Evolutionary conservation across 2,888 invertebrate genomes (phyloP), one percentile per base, ranked within the genome.

Genomic region (Limenitis camilla): DNA sequence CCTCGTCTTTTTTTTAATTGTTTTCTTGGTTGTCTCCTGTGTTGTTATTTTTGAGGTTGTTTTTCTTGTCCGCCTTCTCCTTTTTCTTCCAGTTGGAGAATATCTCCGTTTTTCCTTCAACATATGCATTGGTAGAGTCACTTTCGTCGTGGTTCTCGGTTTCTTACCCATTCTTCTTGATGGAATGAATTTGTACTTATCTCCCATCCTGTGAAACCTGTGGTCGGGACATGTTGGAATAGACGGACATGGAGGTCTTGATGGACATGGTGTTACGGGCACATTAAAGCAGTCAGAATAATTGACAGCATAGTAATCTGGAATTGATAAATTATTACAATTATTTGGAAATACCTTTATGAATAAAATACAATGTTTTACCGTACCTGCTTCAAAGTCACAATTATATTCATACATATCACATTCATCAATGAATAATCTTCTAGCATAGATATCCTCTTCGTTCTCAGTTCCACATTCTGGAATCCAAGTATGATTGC

Each of bases 401-500:
- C 83, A 84, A 52, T 78, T 81, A 46, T 66, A 81, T 60, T 83
- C 84, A 5, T 41, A 66, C 60, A 81, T 51, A 45, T 84, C 83
- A 42, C 83, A 83, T 11, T 78, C 72, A 44, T 83, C 83, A 9
- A 71, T 63, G 52, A 84, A 83, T 1, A 78, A 38, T 45, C 71
- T 69, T 41, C 56, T 55, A 9, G 65, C 52, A 31, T 49, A 55
- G 0, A 42, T 44, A 1, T 33, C 41, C 0, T 48, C 54, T 0
- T 55, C 57, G 6, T 54, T 52, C 36, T 73, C 68, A 5, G 52
- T 52, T 0, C 71, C 84, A 40, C 84, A 84, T 35, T 78, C 78
- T 0, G 77, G 72, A 2, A 77, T 71, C 72, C 74, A 76, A 0
- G 81, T 81, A 55, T 84, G 83, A 50, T 82, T 82, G 57, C 83